These are phyloP conservation scores for Hipposideros armiger DNA, from an alignment of 2,113 vertebrate species.

Conservation along the genomic window DNA sequence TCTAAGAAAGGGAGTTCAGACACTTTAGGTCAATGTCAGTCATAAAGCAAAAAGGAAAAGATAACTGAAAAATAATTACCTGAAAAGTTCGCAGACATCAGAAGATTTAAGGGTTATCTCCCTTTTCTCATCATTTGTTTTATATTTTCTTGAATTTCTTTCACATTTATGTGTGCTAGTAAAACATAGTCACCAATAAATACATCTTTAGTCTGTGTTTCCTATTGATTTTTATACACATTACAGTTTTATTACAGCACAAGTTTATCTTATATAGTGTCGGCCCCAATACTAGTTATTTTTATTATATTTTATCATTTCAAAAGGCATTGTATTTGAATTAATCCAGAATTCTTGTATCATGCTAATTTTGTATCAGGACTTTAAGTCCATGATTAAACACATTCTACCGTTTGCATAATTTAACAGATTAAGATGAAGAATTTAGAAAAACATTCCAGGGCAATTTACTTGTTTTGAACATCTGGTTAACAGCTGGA, in stretches of 20 bases:
- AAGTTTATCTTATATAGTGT: neutral
- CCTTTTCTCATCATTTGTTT: slow-evolving; percentile 3
- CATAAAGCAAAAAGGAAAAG: neutral
- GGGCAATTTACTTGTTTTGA: slow-evolving; percentile 24
- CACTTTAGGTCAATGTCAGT: neutral
- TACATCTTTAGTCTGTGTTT: neutral
- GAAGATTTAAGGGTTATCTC: slow-evolving; percentile 16
- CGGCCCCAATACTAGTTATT: neutral
- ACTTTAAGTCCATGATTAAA: slow-evolving; percentile 35
- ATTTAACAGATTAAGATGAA: slow-evolving; percentile 58
- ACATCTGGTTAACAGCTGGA: slow-evolving; percentile 67
- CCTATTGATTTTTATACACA: slow-evolving; percentile 29
- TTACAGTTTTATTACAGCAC: slow-evolving; percentile 2
- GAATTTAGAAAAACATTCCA: slow-evolving; percentile 33
- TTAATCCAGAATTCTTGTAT: slow-evolving; percentile 11
- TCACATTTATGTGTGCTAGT: neutral
- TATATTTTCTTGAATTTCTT: slow-evolving; percentile 11
- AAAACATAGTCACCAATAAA: neutral
- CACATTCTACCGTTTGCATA: slow-evolving; percentile 49
- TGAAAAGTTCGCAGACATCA: neutral
- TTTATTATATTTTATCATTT: slow-evolving; percentile 21
- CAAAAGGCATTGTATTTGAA: slow-evolving; percentile 3
- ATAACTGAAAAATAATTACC: neutral
- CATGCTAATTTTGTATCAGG: neutral
- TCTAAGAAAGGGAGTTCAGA: neutral